These are phyloP conservation scores for Muscicapa adusta DNA, from an alignment of 2,113 vertebrate species.

Conservation along the genomic window DNA sequence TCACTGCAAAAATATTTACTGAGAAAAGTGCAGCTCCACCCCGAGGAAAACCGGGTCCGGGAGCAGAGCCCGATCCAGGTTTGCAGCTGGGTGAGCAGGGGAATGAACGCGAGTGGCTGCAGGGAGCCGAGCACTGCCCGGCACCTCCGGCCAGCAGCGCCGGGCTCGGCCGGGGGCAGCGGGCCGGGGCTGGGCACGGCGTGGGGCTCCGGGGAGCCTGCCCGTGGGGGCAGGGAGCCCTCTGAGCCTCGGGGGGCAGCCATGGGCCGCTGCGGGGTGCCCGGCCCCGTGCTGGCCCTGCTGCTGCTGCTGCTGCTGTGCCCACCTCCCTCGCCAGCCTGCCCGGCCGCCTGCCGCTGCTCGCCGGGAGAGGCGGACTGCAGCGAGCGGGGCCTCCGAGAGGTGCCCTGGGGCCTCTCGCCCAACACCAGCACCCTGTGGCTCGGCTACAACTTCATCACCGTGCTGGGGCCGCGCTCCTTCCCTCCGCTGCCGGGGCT, in stretches of 20 bases:
- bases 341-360: constrained; percentile 64
- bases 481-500: constrained; percentile 32
- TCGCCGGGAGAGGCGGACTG: constrained; percentile 45
- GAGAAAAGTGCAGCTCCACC: constrained; percentile 47
- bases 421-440: constrained; percentile 22
- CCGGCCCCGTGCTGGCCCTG: neutral
- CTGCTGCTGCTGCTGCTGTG: constrained; percentile 33
- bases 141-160: rapidly evolving
- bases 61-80: neutral
- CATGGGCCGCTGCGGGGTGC: neutral
- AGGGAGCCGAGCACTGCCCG: neutral
- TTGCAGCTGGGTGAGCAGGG: neutral
- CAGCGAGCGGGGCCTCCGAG: constrained; percentile 4
- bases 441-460: constrained; percentile 68
- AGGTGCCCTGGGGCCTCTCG: constrained; percentile 51
- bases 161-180: neutral
- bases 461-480: neutral
- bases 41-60: neutral
- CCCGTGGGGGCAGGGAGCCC: rapidly evolving
- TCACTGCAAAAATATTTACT: constrained; percentile 58
- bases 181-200: neutral
- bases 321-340: neutral
- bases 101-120: neutral
- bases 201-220: rapidly evolving
- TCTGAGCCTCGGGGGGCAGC: rapidly evolving